These are phyloP conservation scores for Cecidostiba fungosa DNA, from an alignment of 2,888 invertebrate genomes.

Conservation along the genomic window DNA sequence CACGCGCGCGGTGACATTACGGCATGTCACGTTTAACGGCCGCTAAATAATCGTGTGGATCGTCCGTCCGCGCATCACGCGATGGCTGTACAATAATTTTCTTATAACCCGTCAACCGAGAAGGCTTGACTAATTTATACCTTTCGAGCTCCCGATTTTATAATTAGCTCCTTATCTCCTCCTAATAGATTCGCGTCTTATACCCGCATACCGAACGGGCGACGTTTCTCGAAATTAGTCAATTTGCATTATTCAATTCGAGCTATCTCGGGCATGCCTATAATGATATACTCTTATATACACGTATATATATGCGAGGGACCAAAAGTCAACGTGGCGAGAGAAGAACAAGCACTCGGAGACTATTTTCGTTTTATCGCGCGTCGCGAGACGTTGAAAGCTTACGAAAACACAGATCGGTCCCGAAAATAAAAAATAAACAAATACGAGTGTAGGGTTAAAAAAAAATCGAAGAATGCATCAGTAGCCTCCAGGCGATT, in stretches of 20 bases:
- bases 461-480: background rate
- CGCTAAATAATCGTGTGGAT: background rate
- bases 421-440: background rate
- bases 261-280: constrained; percentile 18
- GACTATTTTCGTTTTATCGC: constrained; percentile 57
- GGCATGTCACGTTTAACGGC: background rate
- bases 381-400: constrained; percentile 39
- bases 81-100: constrained; percentile 23
- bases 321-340: background rate
- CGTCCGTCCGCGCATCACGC: background rate
- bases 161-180: constrained; percentile 50
- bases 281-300: background rate
- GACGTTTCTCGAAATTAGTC: constrained; percentile 46
- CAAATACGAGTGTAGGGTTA: background rate
- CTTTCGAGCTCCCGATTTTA: constrained; percentile 23
- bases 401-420: constrained; percentile 48
- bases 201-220: background rate
- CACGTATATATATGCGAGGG: background rate
- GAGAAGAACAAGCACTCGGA: background rate
- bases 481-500: constrained; percentile 51
- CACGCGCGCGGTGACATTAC: background rate
- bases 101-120: constrained; percentile 7
- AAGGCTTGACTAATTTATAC: constrained; percentile 24
- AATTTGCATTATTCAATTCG: constrained; percentile 60
- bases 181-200: constrained; percentile 24